Evolutionary conservation across 2,113 vertebrate species (phyloP).

Genomic region (Vulpes ferrilata): DNA sequence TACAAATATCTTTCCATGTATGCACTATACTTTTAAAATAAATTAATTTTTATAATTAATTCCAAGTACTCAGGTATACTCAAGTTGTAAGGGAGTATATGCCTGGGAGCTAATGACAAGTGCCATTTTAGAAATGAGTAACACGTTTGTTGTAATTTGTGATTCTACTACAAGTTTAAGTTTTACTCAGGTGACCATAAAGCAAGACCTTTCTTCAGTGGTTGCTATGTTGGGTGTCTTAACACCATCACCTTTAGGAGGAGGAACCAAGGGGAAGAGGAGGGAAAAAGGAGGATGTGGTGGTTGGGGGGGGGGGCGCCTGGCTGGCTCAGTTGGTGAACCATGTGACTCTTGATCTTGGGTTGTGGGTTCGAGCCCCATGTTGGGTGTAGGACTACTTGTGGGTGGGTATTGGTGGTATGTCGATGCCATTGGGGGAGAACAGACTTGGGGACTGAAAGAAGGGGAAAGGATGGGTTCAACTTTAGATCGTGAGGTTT

Average conservation of each 20-base stretch:
- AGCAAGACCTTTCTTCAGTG: background rate
- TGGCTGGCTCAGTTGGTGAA: background rate
- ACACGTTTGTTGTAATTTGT: background rate
- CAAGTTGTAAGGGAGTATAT: background rate
- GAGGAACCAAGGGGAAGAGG: background rate
- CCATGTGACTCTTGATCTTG: background rate
- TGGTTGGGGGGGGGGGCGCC: accelerated
- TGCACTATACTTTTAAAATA: background rate
- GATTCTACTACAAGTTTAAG: background rate
- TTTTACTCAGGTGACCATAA: slow-evolving; percentile 10
- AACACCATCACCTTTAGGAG: background rate
- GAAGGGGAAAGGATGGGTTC: background rate
- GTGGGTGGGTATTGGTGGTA: background rate
- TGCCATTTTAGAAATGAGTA: background rate
- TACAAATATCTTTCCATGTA: background rate
- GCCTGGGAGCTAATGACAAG: background rate
- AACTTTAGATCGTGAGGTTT: background rate
- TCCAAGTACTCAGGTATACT: background rate
- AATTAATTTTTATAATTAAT: slow-evolving; percentile 33
- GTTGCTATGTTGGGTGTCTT: background rate
- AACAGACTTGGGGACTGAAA: background rate
- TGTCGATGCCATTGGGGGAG: background rate
- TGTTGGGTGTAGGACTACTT: background rate
- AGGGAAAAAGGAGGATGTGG: background rate
- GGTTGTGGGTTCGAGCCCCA: background rate